Base-by-base conservation (phyloP, 2,797 vertebrate genomes). In the Oreortyx pictus region DNA sequence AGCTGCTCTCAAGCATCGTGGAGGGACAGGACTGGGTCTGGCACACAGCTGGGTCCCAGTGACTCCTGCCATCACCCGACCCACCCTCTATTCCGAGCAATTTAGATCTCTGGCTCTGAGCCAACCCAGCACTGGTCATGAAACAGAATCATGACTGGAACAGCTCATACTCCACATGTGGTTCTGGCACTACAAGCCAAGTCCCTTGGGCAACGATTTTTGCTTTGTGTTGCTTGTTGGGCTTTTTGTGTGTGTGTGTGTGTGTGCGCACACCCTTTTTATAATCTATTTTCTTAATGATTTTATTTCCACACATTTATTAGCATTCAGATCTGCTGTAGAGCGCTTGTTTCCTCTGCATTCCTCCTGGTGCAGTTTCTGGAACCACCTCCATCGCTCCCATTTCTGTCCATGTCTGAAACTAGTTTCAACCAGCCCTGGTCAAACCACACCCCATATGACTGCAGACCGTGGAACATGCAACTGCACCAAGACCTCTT, bases 371-470 rank as follows among this genome's bases (percentile, higher is more conserved):
- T 47, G 35, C 52, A 77, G 1, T 82, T 93, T 90, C 84, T 90
- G 76, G 60, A 96, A 76, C 49, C 74, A 89, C 67, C 89, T 96
- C 73, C 82, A 52, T 54, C 76, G 47, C 82, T 76, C 62, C 77
- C 74, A 61, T 81, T 93, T 88, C 85, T 92, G 37, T 35, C 80
- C 3, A 0, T 27, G 27, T 43, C 60, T 62, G 59, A 92, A 90
- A 88, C 93, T 41, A 54, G 95, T 90, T 93, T 85, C 62, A 90
- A 67, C 92, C 79, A 94, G 90, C 33, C 37, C 27, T 16, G 43
- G 56, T 95, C 82, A 95, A 95, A 87, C 91, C 94, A 91, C 93
- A 92, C 89, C 89, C 94, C 87, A 27, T 49, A 79, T 57, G 67
- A 91, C 86, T 87, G 88, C 68, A 89, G 73, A 94, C 61, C 82